Conservation (phyloP, 2,113 vertebrate genomes). For the Rallus limicola region DNA sequence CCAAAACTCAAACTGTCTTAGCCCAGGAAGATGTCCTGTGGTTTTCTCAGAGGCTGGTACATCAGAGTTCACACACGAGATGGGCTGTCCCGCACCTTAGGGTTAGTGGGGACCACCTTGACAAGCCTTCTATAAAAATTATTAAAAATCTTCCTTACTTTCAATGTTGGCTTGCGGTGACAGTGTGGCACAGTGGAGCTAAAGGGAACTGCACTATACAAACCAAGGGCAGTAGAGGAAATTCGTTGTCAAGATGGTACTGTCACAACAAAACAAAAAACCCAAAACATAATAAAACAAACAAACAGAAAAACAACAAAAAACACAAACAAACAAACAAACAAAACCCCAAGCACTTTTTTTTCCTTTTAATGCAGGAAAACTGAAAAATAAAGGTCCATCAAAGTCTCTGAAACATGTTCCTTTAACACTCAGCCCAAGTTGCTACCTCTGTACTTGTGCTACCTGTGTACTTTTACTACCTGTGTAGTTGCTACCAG, state of each 20-base stretch:
- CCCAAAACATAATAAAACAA: too few relatives aligned
- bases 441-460: too few relatives aligned
- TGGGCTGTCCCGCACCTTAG: background rate
- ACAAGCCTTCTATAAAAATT: background rate
- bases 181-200: background rate
- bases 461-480: too few relatives aligned
- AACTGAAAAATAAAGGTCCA: background rate
- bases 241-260: background rate
- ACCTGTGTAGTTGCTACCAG: too few relatives aligned
- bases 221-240: background rate
- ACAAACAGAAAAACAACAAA: too few relatives aligned
- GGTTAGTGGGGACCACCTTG: background rate
- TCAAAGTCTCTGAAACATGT: background rate
- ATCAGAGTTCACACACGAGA: fast-evolving
- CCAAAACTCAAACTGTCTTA: background rate
- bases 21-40: background rate
- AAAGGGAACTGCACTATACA: background rate
- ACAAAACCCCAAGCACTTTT: too few relatives aligned
- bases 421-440: too few relatives aligned
- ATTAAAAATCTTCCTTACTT: background rate
- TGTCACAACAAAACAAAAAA: background rate
- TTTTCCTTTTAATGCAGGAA: background rate
- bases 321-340: too few relatives aligned
- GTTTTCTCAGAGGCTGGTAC: background rate
- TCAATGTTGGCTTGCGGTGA: background rate